A percentile compares a stretch with the other conserved stretches of the same genome.
Evolutionary conservation across 2,113 vertebrate species (phyloP).

Genomic region (Plecotus auritus): DNA sequence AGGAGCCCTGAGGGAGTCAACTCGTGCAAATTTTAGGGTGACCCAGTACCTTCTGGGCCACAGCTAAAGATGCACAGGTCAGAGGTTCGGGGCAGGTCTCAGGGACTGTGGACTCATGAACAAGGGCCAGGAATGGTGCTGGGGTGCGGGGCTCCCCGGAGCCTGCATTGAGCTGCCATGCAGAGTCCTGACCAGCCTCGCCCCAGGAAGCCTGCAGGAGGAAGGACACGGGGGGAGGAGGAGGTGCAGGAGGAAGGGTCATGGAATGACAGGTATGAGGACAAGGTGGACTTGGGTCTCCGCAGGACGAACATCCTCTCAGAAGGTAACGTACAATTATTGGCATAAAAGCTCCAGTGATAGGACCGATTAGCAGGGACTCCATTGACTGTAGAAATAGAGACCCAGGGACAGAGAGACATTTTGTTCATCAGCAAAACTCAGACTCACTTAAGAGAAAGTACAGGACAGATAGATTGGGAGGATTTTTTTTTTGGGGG

Average conservation of each 20-base stretch:
- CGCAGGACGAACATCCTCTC: no score
- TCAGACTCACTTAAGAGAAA: no score
- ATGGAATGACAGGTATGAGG: fast-evolving
- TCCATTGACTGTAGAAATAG: no score
- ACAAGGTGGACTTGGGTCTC: no score
- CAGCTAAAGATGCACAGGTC: fast-evolving
- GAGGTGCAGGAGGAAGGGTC: fast-evolving
- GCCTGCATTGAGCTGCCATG: fast-evolving
- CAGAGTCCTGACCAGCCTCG: fast-evolving
- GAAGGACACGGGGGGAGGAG: not conserved
- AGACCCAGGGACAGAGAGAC: no score
- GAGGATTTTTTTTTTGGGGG: no score
- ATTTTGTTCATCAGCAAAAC: no score
- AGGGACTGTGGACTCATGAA: fast-evolving
- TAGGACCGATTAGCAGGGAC: not conserved
- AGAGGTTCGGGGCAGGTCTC: fast-evolving
- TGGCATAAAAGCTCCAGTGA: not conserved
- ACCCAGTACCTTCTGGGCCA: fast-evolving
- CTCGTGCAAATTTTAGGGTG: not conserved
- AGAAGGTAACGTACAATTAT: no score
- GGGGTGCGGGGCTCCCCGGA: fast-evolving
- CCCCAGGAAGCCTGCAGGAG: not conserved
- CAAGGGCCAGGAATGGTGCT: fast-evolving
- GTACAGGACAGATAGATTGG: no score
- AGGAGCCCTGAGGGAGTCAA: fast-evolving